Evolutionary conservation across 1,140 invertebrate species (phyloP), one percentile per base, ranked within the genome.

Genomic region (Cardiocondyla obscurior): DNA sequence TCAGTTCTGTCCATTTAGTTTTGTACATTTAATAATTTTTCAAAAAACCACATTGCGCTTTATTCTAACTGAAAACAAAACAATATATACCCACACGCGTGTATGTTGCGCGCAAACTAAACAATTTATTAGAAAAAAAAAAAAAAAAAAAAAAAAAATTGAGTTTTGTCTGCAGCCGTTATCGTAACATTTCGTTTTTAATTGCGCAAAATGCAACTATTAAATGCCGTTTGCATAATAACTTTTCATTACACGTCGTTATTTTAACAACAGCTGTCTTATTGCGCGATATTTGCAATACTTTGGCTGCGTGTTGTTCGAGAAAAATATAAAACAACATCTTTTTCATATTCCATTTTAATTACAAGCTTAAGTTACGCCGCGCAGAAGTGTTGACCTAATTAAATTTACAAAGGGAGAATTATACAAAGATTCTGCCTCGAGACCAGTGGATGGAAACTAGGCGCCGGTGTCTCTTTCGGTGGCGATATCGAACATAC

Each of bases 351-450:
- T 16, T 46, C 10, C 39, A 62, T 25, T 62, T 22, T 46, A 46
- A 36, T 62, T 42, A 39, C n/a, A 14, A 19, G 25, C n/a, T 60
- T 60, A 60, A 60, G 3, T 2, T 25, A 14, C 3, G n/a, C n/a
- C 8, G 55, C 12, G 10, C 22, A 36, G n/a, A 42, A 57, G 19
- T 30, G 19, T 36, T 65, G 60, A 12, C 12, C 3, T 53, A 79
- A 79, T 67, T 79, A 79, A 67, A 77, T 60, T 76, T 22, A 30
- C 55, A 30, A 51, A 22, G 53, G 5, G 10, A 73, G 10, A 33
- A 70, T 69, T 69, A 39, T 8, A 7, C 22, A 19, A 16, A 72
- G 55, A 72, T 81, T 28, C 22, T 12, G n/a, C n/a, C n/a, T 7
- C 14, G 60, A 46, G 12, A 58, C 58, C 53, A 19, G 28, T 28